phyloP scores from a whole-genome alignment of 1,140 invertebrate genomes.

The Thaumetopoea pityocampa region DNA sequence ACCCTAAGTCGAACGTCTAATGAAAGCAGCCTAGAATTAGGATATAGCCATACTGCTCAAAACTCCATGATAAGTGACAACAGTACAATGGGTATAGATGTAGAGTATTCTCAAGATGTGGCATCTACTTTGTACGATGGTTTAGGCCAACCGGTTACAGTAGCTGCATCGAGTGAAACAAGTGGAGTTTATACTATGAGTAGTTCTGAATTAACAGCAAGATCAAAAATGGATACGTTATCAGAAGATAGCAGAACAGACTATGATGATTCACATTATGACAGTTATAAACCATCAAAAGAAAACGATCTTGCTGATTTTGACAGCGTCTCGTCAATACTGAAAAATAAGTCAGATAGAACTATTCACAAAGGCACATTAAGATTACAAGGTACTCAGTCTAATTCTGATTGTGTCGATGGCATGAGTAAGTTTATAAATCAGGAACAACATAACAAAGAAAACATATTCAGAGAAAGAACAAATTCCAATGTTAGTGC shows the following conservation, averaged over 20 bases:
- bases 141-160: slow-evolving; percentile 56
- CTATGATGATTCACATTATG: slow-evolving; percentile 72
- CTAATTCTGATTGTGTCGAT: slow-evolving; percentile 73
- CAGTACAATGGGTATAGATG: slow-evolving; percentile 72
- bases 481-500: slow-evolving; percentile 87
- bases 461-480: slow-evolving; percentile 76
- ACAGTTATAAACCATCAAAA: slow-evolving; percentile 67
- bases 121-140: slow-evolving; percentile 67
- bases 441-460: slow-evolving; percentile 38
- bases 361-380: slow-evolving; percentile 33
- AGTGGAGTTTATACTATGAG: slow-evolving; percentile 86
- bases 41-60: slow-evolving; percentile 89
- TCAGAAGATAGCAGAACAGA: slow-evolving; percentile 58
- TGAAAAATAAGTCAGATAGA: slow-evolving; percentile 61
- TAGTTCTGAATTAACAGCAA: slow-evolving; percentile 80
- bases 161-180: slow-evolving; percentile 82
- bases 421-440: slow-evolving; percentile 44
- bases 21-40: slow-evolving; percentile 85
- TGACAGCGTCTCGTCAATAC: slow-evolving; percentile 66
- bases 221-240: slow-evolving; percentile 52
- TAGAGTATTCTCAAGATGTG: slow-evolving; percentile 76
- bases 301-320: slow-evolving; percentile 68
- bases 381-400: slow-evolving; percentile 33
- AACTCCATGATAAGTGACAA: slow-evolving; percentile 84
- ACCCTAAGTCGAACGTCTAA: slow-evolving; percentile 79